Evolutionary conservation across 2,888 invertebrate species (phyloP).

Genomic region (Phalangium opilio): DNA sequence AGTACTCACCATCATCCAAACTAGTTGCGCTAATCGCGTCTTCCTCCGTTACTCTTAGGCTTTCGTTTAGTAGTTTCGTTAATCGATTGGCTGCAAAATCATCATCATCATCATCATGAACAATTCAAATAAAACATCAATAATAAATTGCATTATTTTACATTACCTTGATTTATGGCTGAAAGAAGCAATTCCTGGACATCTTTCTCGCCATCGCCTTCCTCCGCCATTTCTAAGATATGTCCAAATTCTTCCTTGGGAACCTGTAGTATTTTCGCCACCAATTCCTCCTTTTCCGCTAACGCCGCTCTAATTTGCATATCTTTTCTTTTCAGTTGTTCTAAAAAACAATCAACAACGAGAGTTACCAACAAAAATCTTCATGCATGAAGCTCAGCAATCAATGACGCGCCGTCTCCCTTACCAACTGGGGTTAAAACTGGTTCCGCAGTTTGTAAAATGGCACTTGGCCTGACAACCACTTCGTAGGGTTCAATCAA

Average conservation of each 20-base stretch:
- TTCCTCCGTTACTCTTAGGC: constrained; percentile 41
- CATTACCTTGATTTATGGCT: constrained; percentile 48
- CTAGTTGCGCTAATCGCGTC: constrained; percentile 37
- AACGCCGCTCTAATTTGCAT: constrained; percentile 50
- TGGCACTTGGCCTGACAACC: constrained; percentile 51
- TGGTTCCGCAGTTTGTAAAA: constrained; percentile 52
- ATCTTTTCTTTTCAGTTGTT: constrained; percentile 56
- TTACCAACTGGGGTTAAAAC: constrained; percentile 59
- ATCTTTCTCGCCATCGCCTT: constrained; percentile 44
- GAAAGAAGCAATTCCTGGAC: constrained; percentile 52
- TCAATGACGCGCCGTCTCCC: constrained; percentile 10
- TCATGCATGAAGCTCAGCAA: neutral
- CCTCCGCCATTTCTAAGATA: constrained; percentile 38
- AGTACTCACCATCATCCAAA: constrained; percentile 23
- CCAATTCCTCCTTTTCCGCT: constrained; percentile 53
- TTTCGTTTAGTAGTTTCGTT: constrained; percentile 41
- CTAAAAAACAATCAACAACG: constrained; percentile 34
- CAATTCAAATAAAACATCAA: neutral
- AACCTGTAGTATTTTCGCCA: constrained; percentile 59
- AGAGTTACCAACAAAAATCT: neutral
- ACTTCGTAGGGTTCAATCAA: constrained; percentile 57
- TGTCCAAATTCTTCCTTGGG: constrained; percentile 51
- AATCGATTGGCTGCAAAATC: constrained; percentile 43
- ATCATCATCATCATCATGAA: no score
- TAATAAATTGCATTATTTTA: neutral